Evolutionary conservation across 1,140 invertebrate genomes (phyloP), one percentile per base, ranked within the genome.

Genomic region (Hyles euphorbiae): DNA sequence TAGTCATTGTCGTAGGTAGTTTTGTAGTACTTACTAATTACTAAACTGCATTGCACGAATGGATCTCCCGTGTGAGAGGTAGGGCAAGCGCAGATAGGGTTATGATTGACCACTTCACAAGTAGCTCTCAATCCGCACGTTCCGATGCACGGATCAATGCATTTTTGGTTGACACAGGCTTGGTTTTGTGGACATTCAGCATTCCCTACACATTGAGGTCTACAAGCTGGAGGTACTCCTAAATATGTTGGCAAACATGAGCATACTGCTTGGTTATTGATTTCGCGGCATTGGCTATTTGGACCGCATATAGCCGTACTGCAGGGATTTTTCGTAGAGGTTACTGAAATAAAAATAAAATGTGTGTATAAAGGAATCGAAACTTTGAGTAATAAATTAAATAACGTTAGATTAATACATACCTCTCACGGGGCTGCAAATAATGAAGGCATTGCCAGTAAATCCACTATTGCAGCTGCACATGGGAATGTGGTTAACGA

Each of bases 161-260:
- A 97, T 78, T 92, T 93, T 71, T 95, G 93, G 70, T 94, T 93
- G 49, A 94, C 91, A 78, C 96, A 97, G 36, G 95, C 94, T 72
- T 93, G 89, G 68, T 93, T 92, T 68, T 90, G 91, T 12, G 93
- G 84, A 77, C 96, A 96, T 74, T 96, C 95, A 12, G 92, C 91
- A 78, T 92, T 92, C 44, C 91, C 90, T n/a, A 91, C 90, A 85
- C 95, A 96, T 78, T 96, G 94, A 8, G 95, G 94, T 75, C 94
- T 90, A 72, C 94, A 96, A 64, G 93, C 95, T n/a, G 94, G 93
- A 22, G 95, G 93, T 58, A 93, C 91, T 54, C 95, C 94, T 58
- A 95, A 89, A 76, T 92, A 95, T 48, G 93, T 93, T 45, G 92
- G 90, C 63, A 94, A 83, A 81, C 95, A 96, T 53, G 93, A 93